Evolutionary conservation across 2,797 vertebrate genomes (phyloP), one percentile per base, ranked within the genome.

Genomic region (Pseudotriccus pelzelni): DNA sequence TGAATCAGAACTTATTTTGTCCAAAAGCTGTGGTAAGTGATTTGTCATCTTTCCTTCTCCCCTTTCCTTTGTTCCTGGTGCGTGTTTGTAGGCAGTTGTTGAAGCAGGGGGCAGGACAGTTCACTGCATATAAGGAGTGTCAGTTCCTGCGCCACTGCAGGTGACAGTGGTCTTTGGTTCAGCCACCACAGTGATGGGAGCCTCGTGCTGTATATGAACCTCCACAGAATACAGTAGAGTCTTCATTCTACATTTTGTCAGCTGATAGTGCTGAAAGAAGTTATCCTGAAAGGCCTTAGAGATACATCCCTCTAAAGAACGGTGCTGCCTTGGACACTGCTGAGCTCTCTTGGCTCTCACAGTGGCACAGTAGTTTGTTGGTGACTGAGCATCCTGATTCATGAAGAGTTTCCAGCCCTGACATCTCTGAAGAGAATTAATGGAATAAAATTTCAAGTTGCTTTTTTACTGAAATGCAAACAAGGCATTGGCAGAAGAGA

Each of bases 381-480:
- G 58, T 67, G 56, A 53, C 60, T 64, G 41, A 84, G 20, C 53
- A 64, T 66, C 36, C 17, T 82, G 19, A 73, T 76, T 87, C 50
- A 81, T 79, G 32, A 59, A 43, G 34, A 28, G 21, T 73, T 84
- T 63, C 24, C 28, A 86, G 27, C 34, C 15, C 15, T 80, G 17
- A 41, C 6, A 49, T 63, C 43, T 60, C 30, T 83, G 84, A 63
- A 64, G 52, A 75, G 20, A 89, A 24, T 12, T 56, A 66, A 84
- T 34, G 52, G 87, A 93, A 62, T 81, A 56, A 47, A 59, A 60
- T 58, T 46, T 67, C 10, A 49, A 28, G 21, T 84, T 73, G 3
- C 39, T 66, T 76, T 49, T 39, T 69, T 70, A 60, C 77, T 83
- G 46, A 92, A 93, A 81, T 73, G 30, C 12, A 89, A 56, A 77